These are phyloP conservation scores for Monomorium pharaonis DNA, from an alignment of 1,140 invertebrate genomes.

Conservation along the genomic window DNA sequence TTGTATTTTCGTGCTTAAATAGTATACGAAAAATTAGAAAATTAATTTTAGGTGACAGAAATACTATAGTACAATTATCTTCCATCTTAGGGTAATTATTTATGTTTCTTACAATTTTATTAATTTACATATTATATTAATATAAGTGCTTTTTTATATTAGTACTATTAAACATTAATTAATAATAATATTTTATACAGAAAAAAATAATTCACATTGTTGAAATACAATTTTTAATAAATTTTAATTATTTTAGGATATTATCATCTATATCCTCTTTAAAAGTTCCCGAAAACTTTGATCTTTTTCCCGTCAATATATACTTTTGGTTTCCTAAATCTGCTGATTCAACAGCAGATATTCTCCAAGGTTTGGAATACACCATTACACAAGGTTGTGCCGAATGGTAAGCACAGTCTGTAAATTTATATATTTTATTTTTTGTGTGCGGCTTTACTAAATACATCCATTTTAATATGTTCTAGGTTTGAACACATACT, in stretches of 20 bases:
- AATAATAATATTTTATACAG: constrained; percentile 42
- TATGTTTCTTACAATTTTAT: constrained; percentile 13
- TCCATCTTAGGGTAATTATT: constrained; percentile 87
- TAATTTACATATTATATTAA: not conserved
- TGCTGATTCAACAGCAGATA: constrained; percentile 85
- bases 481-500: constrained; percentile 89
- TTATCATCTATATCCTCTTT: constrained; percentile 87
- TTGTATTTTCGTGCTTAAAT: constrained; percentile 91
- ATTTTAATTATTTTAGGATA: constrained; percentile 83
- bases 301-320: constrained; percentile 89
- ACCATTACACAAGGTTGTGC: constrained; percentile 90
- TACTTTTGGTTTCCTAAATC: constrained; percentile 89
- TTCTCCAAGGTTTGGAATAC: constrained; percentile 87
- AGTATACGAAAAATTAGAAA: constrained; percentile 91
- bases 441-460: not conserved
- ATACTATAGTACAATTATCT: constrained; percentile 88
- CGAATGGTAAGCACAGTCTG: constrained; percentile 86
- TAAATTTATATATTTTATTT: not conserved
- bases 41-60: constrained; percentile 89
- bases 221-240: not conserved
- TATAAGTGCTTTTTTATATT: not conserved
- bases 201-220: not conserved
- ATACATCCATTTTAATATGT: not conserved
- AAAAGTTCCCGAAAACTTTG: constrained; percentile 86
- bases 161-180: constrained; percentile 17